Base-by-base conservation (phyloP, 2,113 vertebrate species). In the Scolopax mira region DNA sequence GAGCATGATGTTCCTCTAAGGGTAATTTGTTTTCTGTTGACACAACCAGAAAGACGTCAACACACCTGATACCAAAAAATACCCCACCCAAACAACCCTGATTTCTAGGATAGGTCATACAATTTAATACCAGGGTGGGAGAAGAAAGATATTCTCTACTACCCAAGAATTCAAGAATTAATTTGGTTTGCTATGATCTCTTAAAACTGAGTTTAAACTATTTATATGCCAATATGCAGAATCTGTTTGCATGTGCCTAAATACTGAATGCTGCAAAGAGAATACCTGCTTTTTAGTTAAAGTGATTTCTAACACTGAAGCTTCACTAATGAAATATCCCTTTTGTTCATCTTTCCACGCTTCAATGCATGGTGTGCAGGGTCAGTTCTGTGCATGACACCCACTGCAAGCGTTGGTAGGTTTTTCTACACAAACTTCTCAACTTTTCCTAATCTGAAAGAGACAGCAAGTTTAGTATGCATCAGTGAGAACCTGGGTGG, bases 341-440 rank as follows among this genome's bases (percentile, higher is more conserved):
- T 98, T 98, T 97, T 98, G 97, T 98, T 98, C 98, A 97, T 98
- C 98, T 98, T 98, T 98, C 96, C 97, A 98, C 92, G 97, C 98
- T 98, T 98, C 97, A 97, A 96, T 98, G 98, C 98, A 98, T 98
- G 98, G 97, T 97, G 98, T 96, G 96, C 98, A 98, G 98, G 98
- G 97, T 98, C 98, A 97, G 96, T 98, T 96, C 96, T 98, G 98
- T 98, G 98, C 98, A 98, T 98, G 98, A 96, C 98, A 96, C 98
- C 98, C 97, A 93, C 98, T 97, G 97, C 98, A 98, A 98, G 96
- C 96, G 91, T 98, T 97, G 98, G 98, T 98, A 98, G 98, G 98
- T 98, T 98, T 97, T 97, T 97, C 94, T 98, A 97, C 92, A 95
- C 97, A 96, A 97, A 97, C 96, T 97, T 98, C 95, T 97, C 95